phyloP scores from a whole-genome alignment of 2,113 vertebrate genomes.

The Passerina amoena region DNA sequence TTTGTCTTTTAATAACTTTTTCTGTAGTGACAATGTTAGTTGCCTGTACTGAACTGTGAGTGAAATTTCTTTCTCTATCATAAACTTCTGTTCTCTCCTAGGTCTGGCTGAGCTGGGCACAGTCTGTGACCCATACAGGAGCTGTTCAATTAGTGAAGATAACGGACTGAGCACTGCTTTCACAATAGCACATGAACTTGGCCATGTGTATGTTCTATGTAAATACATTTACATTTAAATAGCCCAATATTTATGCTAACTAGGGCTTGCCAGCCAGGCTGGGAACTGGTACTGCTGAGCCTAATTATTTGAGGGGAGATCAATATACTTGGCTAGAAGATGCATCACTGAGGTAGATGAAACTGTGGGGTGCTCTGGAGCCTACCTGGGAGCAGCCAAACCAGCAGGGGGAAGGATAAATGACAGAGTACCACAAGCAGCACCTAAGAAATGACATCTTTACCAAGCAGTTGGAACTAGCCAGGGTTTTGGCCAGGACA shows the following conservation, averaged over 20 bases:
- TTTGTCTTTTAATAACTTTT: neutral
- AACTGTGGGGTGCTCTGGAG: neutral
- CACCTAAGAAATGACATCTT: neutral
- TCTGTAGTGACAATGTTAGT: neutral
- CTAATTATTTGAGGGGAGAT: neutral
- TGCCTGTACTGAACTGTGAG: neutral
- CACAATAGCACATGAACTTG: slow-evolving; percentile 96
- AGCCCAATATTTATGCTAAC: neutral
- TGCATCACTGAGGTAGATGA: neutral
- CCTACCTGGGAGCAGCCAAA: neutral
- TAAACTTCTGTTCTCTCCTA: slow-evolving; percentile 65
- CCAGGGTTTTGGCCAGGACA: neutral
- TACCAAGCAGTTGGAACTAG: neutral
- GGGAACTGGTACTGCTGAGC: neutral
- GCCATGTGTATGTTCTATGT: slow-evolving; percentile 91
- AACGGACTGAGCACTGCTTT: slow-evolving; percentile 96
- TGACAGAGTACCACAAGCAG: neutral
- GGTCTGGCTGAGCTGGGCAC: slow-evolving; percentile 96
- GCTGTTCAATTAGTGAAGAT: slow-evolving; percentile 97
- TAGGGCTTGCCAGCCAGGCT: neutral
- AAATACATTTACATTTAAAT: slow-evolving; percentile 55
- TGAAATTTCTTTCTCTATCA: neutral
- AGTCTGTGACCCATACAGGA: slow-evolving; percentile 94
- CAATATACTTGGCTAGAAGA: neutral
- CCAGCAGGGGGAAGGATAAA: neutral